Percentiles rank a stretch among this genome's conserved stretches.
Conservation (phyloP, 1,140 invertebrate species). For the Caerostris extrusa region DNA sequence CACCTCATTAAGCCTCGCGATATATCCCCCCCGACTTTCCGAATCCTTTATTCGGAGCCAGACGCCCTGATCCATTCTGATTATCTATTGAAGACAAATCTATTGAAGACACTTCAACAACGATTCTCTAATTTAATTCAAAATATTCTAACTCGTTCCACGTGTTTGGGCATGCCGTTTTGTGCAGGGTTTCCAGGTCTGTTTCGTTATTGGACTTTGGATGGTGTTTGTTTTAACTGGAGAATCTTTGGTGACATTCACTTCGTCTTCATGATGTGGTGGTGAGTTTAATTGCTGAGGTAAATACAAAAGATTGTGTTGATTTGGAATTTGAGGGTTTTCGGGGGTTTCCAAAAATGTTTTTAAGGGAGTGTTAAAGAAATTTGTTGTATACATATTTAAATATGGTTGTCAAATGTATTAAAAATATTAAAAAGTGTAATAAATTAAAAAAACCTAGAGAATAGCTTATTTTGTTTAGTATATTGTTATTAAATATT, state of each 20-base stretch:
- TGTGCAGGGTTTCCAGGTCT: not conserved
- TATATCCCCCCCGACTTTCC: not conserved
- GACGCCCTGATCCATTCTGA: not conserved
- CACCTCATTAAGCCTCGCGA: constrained; percentile 21
- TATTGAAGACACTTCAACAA: constrained; percentile 23
- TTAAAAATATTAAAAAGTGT: too few species aligned
- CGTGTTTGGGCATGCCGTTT: not conserved
- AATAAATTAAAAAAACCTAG: too few species aligned
- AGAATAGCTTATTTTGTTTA: too few species aligned
- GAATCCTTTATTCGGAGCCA: not conserved
- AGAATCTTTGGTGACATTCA: not conserved
- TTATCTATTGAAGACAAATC: constrained; percentile 24
- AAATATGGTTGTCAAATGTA: too few species aligned
- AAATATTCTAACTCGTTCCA: not conserved
- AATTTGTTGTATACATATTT: too few species aligned
- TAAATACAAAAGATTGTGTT: not conserved
- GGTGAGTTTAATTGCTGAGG: not conserved
- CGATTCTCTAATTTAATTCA: constrained; percentile 19
- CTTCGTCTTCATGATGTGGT: too few species aligned
- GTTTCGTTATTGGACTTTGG: not conserved
- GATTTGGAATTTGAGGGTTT: too few species aligned
- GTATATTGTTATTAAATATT: too few species aligned
- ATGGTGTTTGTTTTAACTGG: not conserved
- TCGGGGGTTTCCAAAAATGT: too few species aligned
- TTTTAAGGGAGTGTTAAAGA: too few species aligned